A percentile compares a stretch with the other conserved stretches of the same genome.
phyloP scores from a whole-genome alignment of 2,797 vertebrate species.

The Clamator glandarius region DNA sequence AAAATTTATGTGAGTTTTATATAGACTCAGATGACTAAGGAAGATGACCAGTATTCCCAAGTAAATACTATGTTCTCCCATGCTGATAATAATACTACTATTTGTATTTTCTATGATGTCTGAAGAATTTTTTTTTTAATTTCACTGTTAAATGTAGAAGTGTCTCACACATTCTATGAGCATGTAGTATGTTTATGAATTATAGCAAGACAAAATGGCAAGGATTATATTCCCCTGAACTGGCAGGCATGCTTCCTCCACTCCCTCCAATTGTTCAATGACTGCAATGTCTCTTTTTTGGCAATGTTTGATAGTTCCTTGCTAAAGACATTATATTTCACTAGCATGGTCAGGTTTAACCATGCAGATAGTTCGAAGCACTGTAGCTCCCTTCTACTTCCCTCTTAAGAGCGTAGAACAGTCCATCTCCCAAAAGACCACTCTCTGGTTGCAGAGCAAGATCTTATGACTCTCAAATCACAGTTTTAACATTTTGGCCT shows the following conservation, averaged over 20 bases:
- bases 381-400: background rate
- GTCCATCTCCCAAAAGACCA: background rate
- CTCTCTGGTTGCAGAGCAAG: background rate
- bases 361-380: accelerated
- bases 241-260: background rate
- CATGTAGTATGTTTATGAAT: accelerated
- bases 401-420: background rate
- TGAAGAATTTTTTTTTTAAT: background rate
- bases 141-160: background rate
- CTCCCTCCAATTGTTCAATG: background rate
- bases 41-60: constrained; percentile 24
- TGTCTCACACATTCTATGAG: background rate
- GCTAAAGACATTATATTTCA: background rate
- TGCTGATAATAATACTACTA: background rate
- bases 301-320: background rate
- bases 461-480: background rate
- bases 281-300: background rate
- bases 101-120: background rate
- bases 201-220: background rate
- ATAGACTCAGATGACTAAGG: background rate
- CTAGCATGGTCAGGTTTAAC: background rate
- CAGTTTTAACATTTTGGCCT: background rate
- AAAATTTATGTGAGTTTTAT: constrained; percentile 33
- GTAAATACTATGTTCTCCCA: background rate
- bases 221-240: accelerated